Base-by-base conservation (phyloP, 2,113 vertebrate genomes). In the Euleptes europaea region DNA sequence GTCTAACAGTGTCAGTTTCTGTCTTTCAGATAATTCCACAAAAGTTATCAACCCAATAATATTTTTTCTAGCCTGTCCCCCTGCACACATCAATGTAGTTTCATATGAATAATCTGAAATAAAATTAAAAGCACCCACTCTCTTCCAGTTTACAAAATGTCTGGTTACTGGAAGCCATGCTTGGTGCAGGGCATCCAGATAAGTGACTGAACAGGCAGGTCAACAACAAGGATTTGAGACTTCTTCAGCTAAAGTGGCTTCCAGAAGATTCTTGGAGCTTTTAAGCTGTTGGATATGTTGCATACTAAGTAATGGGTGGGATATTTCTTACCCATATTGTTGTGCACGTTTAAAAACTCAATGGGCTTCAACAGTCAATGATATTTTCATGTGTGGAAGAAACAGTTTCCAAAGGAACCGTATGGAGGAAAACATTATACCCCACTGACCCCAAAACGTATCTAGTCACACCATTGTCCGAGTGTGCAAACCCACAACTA, bases 401-500 rank as follows among this genome's bases (percentile, higher is more conserved):
- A 79, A 42, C 40, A 42, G 42, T 42, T 44, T 47, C 26, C 63
- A 38, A 79, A 79, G 57, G 40, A 35, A 35, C n/a, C 21, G 19
- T 77, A 26, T 26, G 33, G 33, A 51, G 33, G 31, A 70, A 38
- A 70, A 49, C 44, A 67, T 77, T 26, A 38, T 3, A 57, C 23
- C 5, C 35, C 51, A 38, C 35, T 70, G 49, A 23, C 49, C 47
- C 8, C 35, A 81, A 70, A 9, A 23, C 21, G 35, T 51, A 23
- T 78, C 91, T 1, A 4, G 90, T 93, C 92, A 80, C 86, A 92
- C 75, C 84, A 85, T 89, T 89, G 93, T 93, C 89, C 93, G 87
- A 93, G 86, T 86, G 88, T 91, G 86, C 89, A 93, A 92, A 92
- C 88, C 84, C 84, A 69, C 75, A 91, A 78, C 87, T 93, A 89